Evolutionary conservation across 2,888 invertebrate species (phyloP), one percentile per base, ranked within the genome.

Genomic region (Linnaemya vulpina): DNA sequence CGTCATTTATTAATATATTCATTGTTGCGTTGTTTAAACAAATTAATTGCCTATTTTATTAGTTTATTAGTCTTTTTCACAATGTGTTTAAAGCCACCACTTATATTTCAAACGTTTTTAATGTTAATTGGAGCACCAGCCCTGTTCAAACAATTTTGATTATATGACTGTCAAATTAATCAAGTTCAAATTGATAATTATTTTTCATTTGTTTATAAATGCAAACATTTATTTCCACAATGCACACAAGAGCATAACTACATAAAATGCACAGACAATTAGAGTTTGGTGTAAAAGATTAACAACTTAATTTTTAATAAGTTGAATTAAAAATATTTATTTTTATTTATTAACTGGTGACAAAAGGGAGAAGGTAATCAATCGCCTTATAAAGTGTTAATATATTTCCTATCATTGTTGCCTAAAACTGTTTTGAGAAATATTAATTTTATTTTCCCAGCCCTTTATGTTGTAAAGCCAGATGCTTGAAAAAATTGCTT

Each of bases 1-100:
- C 62, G 22, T 38, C 4, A 63, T 63, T 25, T 63, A 43, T n/a
- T 58, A 55, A 55, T 13, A 25, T 25, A 25, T 55, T 55, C 8
- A 25, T 4, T 13, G 53, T 53, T 53, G 22, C 53, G 15, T 25
- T 55, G 25, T 55, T 55, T 22, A 13, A 25, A 13, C 9, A 25
- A 55, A 5, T 20, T 51, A 51, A 49, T 17, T 49, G 17, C 17
- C 9, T 22, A 22, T 3, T 55, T 13, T 22, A 15, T 55, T 25
- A 25, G 22, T 13, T 25, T 25, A 25, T 55, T 9, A 49, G 49
- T 55, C 13, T 55, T 55, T 55, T 25, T 25, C 22, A 13, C 22
- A 25, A 25, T 25, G 15, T 51, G 17, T 13, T 13, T 20, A 51
- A 51, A 20, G 51, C 5, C 51, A 4, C 11, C n/a, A 20, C 20